Conservation (phyloP, 37 sponge, comb jelly and placozoan species). For the Agelas oroides region DNA sequence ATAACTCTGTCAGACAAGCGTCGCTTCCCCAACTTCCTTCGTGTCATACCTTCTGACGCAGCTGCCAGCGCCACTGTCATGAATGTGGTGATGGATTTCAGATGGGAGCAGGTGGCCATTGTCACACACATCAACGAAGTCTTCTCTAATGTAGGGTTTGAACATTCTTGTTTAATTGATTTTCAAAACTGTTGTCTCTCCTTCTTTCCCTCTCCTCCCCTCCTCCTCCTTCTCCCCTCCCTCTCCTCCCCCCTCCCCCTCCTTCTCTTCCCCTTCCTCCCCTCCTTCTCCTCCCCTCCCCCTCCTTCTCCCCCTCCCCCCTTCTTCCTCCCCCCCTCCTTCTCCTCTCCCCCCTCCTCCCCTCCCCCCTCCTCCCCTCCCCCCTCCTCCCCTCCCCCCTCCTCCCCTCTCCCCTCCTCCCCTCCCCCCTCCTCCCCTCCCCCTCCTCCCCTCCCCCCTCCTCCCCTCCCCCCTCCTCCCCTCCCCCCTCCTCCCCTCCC, state of each 20-base stretch:
- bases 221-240: not conserved
- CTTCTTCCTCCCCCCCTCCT: not conserved
- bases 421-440: constrained; percentile 8
- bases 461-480: too few species aligned
- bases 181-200: too few species aligned
- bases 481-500: too few species aligned
- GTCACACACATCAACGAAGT: constrained; percentile 19
- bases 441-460: constrained; percentile 18
- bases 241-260: not conserved
- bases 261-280: too few species aligned
- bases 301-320: too few species aligned
- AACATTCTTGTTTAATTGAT: too few species aligned
- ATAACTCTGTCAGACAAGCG: constrained; percentile 54
- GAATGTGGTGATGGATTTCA: constrained; percentile 31
- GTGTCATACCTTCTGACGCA: constrained; percentile 70
- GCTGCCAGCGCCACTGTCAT: constrained; percentile 15
- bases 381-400: constrained; percentile 5
- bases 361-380: constrained; percentile 1
- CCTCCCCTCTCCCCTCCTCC: constrained; percentile 8
- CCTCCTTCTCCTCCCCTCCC: too few species aligned
- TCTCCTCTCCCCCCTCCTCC: not conserved
- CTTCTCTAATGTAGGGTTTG: constrained; percentile 47
- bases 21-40: constrained; percentile 67
- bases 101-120: constrained; percentile 68
- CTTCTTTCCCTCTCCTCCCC: constrained; percentile 19